Evolutionary conservation across 2,888 invertebrate species (phyloP).

Genomic region (Venusia cambrica): DNA sequence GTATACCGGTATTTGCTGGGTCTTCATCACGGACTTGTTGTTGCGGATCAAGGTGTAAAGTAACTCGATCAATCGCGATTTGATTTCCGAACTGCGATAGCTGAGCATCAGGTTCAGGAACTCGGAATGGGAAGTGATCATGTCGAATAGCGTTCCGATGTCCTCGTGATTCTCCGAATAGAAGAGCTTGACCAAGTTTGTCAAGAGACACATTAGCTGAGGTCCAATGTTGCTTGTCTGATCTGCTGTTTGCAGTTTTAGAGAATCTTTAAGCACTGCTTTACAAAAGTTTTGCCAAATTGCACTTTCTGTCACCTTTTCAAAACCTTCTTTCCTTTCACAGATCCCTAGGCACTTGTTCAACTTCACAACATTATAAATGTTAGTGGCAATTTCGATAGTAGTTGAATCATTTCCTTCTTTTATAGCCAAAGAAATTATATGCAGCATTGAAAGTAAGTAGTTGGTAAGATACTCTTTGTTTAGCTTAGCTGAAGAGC

Average conservation of each 20-base stretch:
- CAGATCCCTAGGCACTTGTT: constrained; percentile 47
- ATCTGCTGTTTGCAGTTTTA: constrained; percentile 69
- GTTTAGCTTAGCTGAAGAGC: constrained; percentile 50
- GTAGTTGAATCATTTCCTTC: constrained; percentile 49
- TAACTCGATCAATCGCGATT: constrained; percentile 84
- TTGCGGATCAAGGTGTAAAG: constrained; percentile 83
- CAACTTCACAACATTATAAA: constrained; percentile 55
- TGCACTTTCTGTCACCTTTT: constrained; percentile 65
- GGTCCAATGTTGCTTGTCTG: constrained; percentile 59
- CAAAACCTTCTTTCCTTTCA: constrained; percentile 51
- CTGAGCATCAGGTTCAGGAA: constrained; percentile 86
- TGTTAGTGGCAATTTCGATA: constrained; percentile 42
- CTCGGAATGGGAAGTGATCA: constrained; percentile 89
- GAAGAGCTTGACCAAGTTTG: constrained; percentile 78
- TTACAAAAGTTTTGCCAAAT: constrained; percentile 83
- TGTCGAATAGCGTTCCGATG: constrained; percentile 83
- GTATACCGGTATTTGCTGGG: constrained; percentile 87
- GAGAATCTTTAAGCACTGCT: constrained; percentile 83
- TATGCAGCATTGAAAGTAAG: constrained; percentile 77
- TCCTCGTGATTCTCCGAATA: constrained; percentile 72
- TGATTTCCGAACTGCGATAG: constrained; percentile 65
- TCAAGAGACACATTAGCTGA: constrained; percentile 77
- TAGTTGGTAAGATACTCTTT: constrained; percentile 74
- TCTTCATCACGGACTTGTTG: constrained; percentile 83
- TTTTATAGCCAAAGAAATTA: constrained; percentile 73